phyloP scores from a whole-genome alignment of 2,113 vertebrate species.

The Bubalus kerabau region DNA sequence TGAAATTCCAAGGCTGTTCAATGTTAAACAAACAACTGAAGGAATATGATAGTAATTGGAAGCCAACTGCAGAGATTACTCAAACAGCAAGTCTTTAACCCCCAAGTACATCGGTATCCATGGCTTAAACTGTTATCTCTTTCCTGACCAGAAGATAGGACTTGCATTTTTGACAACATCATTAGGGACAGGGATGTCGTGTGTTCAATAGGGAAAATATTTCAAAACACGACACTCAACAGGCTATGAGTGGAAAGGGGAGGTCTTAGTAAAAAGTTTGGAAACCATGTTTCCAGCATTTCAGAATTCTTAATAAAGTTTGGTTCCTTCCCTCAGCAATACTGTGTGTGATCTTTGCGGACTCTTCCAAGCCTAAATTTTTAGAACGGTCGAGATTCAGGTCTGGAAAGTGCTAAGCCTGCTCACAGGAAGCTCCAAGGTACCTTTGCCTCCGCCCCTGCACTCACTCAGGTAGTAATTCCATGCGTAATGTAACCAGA shows the following conservation, averaged over 20 bases:
- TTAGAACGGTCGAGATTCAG: not conserved
- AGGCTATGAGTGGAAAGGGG: not conserved
- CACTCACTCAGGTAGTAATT: constrained; percentile 46
- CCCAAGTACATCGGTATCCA: not conserved
- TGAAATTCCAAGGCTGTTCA: constrained; percentile 17
- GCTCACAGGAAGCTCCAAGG: not conserved
- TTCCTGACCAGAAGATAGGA: not conserved
- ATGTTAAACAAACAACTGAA: not conserved
- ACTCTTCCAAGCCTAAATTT: not conserved
- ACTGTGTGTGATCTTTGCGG: not conserved
- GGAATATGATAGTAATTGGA: not conserved
- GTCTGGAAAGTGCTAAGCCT: constrained; percentile 64
- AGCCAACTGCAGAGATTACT: not conserved
- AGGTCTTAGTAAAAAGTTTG: not conserved
- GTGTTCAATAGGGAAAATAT: not conserved
- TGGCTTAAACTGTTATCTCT: not conserved
- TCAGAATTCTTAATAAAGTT: not conserved
- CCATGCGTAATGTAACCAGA: constrained; percentile 50
- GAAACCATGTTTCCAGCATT: not conserved
- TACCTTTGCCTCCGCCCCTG: not conserved
- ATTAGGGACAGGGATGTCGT: not conserved
- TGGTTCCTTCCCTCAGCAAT: not conserved
- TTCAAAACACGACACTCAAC: not conserved
- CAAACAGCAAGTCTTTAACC: not conserved
- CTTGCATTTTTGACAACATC: not conserved